Base-by-base conservation (phyloP, 2,113 vertebrate genomes). In the Halcyon malimbica region DNA sequence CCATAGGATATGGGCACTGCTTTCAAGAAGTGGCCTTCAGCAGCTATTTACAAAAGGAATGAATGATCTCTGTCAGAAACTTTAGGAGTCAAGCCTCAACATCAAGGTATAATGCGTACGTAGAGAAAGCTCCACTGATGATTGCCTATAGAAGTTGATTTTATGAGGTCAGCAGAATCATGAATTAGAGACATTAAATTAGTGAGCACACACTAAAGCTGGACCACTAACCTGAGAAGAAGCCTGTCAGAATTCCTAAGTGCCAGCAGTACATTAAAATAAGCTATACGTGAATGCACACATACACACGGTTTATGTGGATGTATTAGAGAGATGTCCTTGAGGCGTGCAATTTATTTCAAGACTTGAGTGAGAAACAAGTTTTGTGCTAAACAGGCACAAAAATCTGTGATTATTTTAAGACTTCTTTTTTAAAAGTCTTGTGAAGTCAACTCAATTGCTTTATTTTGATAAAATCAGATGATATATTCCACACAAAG, bases 401-500 rank as follows among this genome's bases (percentile, higher is more conserved):
- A 90, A 92, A 85, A 53, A 65, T 37, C 68, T 7, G 86, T 31
- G 28, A 41, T 50, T 81, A 74, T 82, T 50, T 51, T 26, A 24
- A 48, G 46, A 29, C 25, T 7, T 81, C 25, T 7, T 84, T 59
- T n/a, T 5, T 4, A 31, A 2, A 65, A 89, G 60, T 89, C 69
- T 68, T 41, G 57, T 65, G 44, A 59, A 94, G 70, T 89, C 81
- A 91, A 84, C 65, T 41, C 15, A 95, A 87, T 73, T 53, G 81
- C 93, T 94, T 91, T 96, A 87, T 97, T 97, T 95, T 97, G 91
- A 89, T 97, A 96, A 96, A 92, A 89, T 76, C 70, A 73, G 91
- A 71, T 87, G 4, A 96, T 89, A 69, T 76, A 85, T 95, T 97
- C 86, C 84, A 95, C 91, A 95, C 84, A 95, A 86, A 87, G 41